A percentile compares a stretch with the other conserved stretches of the same genome.
Evolutionary conservation across 1,140 invertebrate species (phyloP).

Genomic region (Magallana ariakensis): DNA sequence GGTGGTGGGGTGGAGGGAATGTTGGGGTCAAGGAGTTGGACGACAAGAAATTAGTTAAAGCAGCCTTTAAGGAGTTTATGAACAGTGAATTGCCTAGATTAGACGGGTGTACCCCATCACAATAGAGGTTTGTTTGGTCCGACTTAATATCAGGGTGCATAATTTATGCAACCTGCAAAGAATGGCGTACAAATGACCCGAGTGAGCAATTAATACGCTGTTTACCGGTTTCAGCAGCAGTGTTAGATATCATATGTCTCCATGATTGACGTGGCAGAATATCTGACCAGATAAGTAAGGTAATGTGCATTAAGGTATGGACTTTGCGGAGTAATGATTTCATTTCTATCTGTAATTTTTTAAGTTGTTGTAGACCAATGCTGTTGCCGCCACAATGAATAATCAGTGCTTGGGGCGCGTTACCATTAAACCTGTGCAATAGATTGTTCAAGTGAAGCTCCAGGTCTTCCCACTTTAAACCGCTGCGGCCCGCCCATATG

Average conservation of each 20-base stretch:
- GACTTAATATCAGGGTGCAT: background rate
- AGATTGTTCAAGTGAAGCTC: too few species aligned
- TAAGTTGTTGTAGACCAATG: background rate
- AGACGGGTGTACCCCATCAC: background rate
- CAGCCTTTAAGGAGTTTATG: background rate
- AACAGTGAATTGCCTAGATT: background rate
- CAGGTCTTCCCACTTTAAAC: too few species aligned
- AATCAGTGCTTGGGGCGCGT: too few species aligned
- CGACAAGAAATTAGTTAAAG: background rate
- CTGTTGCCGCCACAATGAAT: too few species aligned
- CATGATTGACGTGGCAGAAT: background rate
- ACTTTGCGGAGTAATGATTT: background rate
- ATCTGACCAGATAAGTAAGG: slow-evolving; percentile 26
- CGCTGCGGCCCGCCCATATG: too few species aligned
- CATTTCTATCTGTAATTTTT: background rate
- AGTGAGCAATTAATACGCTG: too few species aligned
- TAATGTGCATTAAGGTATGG: background rate
- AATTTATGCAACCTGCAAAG: background rate
- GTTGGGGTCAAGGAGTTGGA: background rate
- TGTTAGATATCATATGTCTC: background rate
- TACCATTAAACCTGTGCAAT: too few species aligned
- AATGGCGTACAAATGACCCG: background rate
- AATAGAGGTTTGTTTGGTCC: background rate
- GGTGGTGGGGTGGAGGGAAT: background rate
- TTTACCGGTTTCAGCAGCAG: background rate